Conservation (phyloP, 2,113 vertebrate genomes). For the Bagarius yarrelli region DNA sequence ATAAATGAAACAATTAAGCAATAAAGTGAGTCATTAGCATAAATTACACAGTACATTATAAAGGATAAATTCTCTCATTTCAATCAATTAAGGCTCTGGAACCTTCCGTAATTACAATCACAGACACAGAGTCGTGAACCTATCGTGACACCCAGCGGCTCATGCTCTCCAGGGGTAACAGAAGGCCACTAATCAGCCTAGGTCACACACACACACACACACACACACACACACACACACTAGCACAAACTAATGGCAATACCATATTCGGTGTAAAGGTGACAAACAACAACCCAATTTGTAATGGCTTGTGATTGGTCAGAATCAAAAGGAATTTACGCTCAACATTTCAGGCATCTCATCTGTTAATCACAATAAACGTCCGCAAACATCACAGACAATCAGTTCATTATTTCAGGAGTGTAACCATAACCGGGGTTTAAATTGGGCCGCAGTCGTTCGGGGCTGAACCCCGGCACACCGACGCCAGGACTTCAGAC, state of each 20-base stretch:
- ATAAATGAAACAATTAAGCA: constrained; percentile 77
- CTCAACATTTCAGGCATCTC: not conserved
- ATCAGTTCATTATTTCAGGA: not conserved
- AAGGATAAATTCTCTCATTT: constrained; percentile 71
- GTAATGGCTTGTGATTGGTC: constrained; percentile 54
- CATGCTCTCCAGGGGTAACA: constrained; percentile 37
- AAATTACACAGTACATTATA: constrained; percentile 78
- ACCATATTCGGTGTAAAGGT: constrained; percentile 35
- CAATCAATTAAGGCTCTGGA: constrained; percentile 76
- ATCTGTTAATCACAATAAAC: not conserved
- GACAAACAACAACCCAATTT: constrained; percentile 9
- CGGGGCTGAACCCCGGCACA: too few relatives aligned
- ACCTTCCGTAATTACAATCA: constrained; percentile 73
- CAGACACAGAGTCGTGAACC: constrained; percentile 58
- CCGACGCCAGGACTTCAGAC: too few relatives aligned
- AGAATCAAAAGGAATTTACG: not conserved
- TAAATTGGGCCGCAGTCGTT: too few relatives aligned
- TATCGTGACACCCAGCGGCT: constrained; percentile 17
- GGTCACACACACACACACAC: constrained; percentile 16
- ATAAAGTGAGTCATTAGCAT: constrained; percentile 80
- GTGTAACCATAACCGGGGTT: not conserved
- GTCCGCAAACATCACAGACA: constrained; percentile 10
- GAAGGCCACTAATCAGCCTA: constrained; percentile 31
- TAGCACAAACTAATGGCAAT: constrained; percentile 38
- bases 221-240: constrained; percentile 28